phyloP scores from a whole-genome alignment of 2,888 invertebrate genomes.

The Stenchaetothrips biformis region DNA sequence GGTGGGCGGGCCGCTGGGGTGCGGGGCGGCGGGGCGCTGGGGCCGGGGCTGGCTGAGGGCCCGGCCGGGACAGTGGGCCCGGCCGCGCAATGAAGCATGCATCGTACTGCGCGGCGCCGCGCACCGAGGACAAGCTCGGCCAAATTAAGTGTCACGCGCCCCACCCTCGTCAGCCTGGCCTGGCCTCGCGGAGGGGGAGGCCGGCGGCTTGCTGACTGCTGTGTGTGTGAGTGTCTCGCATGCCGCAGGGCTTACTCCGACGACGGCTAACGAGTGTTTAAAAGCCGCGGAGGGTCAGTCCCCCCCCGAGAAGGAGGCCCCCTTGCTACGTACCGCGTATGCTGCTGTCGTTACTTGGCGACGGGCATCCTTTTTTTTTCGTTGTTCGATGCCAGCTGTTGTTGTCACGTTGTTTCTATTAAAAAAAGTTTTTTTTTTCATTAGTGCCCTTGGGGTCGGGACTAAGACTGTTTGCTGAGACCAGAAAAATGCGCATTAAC shows the following conservation, averaged over 20 bases:
- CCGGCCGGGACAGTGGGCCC: no score
- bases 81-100: conserved; percentile 8
- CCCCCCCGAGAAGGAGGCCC: no score
- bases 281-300: not conserved
- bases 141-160: conserved; percentile 17
- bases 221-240: no score
- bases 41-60: not conserved
- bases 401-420: no score
- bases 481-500: no score
- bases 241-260: not conserved
- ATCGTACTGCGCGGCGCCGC: not conserved
- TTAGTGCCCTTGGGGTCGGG: no score
- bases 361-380: no score
- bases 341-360: no score
- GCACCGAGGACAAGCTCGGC: not conserved
- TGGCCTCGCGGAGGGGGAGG: not conserved
- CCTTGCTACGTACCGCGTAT: no score
- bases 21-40: not conserved
- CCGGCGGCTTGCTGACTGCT: not conserved
- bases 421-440: no score
- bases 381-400: no score
- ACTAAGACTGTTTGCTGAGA: no score
- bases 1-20: not conserved
- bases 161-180: not conserved
- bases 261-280: conserved; percentile 5